Evolutionary conservation across 2,797 vertebrate genomes (phyloP).

Genomic region (Tragelaphus eurycerus): DNA sequence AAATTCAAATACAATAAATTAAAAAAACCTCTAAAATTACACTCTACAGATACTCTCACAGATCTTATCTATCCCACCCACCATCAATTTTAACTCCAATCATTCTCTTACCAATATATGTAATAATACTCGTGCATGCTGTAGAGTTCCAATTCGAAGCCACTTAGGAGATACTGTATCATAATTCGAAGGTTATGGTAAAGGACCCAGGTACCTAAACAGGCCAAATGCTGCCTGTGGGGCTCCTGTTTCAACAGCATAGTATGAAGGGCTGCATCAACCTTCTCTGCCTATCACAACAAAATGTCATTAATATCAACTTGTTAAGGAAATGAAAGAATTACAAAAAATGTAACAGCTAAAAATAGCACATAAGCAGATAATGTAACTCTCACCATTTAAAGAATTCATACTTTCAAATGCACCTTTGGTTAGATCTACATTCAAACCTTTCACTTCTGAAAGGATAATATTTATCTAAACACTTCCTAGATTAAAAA

Average conservation of each 20-base stretch:
- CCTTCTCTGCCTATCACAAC: slow-evolving; percentile 93
- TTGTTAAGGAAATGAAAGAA: neutral
- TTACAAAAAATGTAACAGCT: neutral
- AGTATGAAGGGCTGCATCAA: slow-evolving; percentile 96
- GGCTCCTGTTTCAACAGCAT: slow-evolving; percentile 98
- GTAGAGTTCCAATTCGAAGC: slow-evolving; percentile 98
- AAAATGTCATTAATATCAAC: slow-evolving; percentile 22
- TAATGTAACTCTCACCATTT: neutral
- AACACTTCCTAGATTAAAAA: slow-evolving; percentile 12
- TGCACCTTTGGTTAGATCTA: neutral
- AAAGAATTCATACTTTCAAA: slow-evolving; percentile 43
- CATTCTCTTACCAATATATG: slow-evolving; percentile 93
- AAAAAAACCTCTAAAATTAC: neutral
- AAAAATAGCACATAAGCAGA: neutral
- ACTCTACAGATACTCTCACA: neutral
- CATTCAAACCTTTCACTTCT: neutral
- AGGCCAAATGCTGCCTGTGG: slow-evolving; percentile 96
- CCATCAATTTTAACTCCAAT: neutral
- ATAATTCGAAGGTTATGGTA: slow-evolving; percentile 99
- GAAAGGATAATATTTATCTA: neutral
- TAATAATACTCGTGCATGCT: slow-evolving; percentile 99
- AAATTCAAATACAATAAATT: slow-evolving; percentile 25
- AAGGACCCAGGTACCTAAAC: slow-evolving; percentile 97
- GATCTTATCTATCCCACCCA: neutral
- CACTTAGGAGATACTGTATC: slow-evolving; percentile 99